phyloP scores from a whole-genome alignment of 2,888 invertebrate species.

The Epistrophe eligans region DNA sequence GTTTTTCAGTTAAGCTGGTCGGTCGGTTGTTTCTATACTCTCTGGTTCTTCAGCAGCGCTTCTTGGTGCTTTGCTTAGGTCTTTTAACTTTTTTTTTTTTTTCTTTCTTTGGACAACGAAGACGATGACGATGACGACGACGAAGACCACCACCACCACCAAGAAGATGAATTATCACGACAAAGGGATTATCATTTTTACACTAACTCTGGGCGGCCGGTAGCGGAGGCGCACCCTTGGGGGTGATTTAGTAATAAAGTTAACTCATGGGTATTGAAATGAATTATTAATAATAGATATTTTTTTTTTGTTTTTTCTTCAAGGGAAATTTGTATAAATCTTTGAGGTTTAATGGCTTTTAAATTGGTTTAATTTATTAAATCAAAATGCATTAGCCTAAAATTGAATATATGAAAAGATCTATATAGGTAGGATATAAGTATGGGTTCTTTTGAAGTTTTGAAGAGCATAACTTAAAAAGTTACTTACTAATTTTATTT shows the following conservation, averaged over 20 bases:
- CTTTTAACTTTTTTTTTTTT: no score
- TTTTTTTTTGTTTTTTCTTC: conserved; percentile 30
- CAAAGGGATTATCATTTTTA: conserved; percentile 84
- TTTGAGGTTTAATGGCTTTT: conserved; percentile 62
- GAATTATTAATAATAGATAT: conserved; percentile 68
- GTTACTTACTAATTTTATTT: no score
- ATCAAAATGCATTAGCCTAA: conserved; percentile 21
- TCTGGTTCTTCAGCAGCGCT: neutral
- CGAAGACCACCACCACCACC: neutral
- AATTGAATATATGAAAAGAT: neutral
- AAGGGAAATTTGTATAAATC: conserved; percentile 49
- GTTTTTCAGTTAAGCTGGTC: conserved; percentile 63
- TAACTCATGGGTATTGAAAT: conserved; percentile 67
- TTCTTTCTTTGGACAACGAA: conserved; percentile 33
- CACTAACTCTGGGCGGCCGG: conserved; percentile 77
- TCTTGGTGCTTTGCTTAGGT: no score
- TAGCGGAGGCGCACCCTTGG: conserved; percentile 48
- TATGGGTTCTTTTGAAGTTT: neutral
- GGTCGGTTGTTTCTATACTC: neutral
- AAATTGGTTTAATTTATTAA: conserved; percentile 63
- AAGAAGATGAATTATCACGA: conserved; percentile 82
- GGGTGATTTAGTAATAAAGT: conserved; percentile 75
- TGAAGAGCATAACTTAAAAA: neutral
- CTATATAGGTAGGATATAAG: neutral
- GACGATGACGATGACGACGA: neutral